Conservation (phyloP, 2,113 vertebrate genomes). For the Bujurquina vittata region DNA sequence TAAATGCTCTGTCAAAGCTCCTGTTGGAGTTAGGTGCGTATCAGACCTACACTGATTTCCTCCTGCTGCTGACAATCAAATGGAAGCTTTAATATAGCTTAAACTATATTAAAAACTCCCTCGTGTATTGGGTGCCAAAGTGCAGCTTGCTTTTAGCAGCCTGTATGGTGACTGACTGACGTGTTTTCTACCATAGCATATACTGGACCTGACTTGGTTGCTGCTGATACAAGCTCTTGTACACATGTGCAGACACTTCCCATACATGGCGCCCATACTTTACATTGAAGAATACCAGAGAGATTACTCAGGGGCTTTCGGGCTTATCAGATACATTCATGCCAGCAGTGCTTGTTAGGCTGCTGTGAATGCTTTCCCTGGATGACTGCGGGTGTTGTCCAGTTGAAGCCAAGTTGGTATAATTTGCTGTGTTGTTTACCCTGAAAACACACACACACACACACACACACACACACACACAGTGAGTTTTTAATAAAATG, state of each 20-base stretch:
- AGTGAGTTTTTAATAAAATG: no score
- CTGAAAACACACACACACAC: neutral
- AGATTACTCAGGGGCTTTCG: neutral
- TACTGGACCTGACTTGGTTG: neutral
- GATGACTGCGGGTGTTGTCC: neutral
- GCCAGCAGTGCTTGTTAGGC: neutral
- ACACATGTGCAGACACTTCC: neutral
- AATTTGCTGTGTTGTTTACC: neutral
- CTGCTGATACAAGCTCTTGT: neutral
- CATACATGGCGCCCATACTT: neutral
- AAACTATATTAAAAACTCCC: conserved; percentile 1
- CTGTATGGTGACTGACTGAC: neutral
- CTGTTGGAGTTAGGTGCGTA: neutral
- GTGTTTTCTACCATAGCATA: neutral
- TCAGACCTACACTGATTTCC: neutral
- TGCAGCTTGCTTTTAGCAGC: neutral
- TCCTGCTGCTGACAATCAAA: conserved; percentile 13
- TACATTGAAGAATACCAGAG: neutral
- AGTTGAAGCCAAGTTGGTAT: neutral
- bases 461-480: neutral
- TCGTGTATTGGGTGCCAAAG: neutral
- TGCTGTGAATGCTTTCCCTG: neutral
- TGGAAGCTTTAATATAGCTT: neutral
- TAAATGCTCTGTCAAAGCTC: neutral
- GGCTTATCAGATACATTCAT: neutral